Percentiles rank a stretch among this genome's conserved stretches.
Evolutionary conservation across 2,113 vertebrate genomes (phyloP).

Genomic region (Heterotilapia buettikoferi): DNA sequence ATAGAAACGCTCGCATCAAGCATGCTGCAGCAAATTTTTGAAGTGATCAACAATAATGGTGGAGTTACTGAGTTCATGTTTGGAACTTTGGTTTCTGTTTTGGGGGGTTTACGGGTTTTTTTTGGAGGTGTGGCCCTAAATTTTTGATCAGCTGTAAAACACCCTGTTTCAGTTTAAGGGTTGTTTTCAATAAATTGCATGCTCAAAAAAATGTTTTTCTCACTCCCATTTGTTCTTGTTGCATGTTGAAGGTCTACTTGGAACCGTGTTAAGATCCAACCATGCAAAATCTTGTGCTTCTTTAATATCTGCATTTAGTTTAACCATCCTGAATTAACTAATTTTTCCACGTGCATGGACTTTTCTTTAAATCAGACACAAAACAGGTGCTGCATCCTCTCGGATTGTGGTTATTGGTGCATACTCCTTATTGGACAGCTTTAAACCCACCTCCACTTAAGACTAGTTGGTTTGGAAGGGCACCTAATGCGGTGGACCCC

Average conservation of each 20-base stretch:
- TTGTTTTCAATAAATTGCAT: background rate
- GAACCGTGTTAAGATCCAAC: background rate
- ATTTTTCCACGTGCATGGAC: background rate
- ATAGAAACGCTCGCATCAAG: background rate
- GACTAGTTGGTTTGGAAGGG: background rate
- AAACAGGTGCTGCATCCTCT: background rate
- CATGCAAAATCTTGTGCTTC: background rate
- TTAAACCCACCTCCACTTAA: background rate
- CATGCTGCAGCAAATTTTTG: background rate
- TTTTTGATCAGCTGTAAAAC: background rate
- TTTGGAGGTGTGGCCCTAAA: background rate
- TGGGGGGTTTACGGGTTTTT: accelerated
- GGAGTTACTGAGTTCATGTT: background rate
- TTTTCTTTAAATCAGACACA: background rate
- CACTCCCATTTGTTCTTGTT: background rate
- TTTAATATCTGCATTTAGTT: background rate
- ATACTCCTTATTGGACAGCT: background rate
- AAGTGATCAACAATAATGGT: background rate
- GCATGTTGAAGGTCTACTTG: background rate
- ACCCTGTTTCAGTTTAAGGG: background rate
- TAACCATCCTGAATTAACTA: accelerated
- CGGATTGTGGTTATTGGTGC: background rate
- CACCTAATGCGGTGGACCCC: background rate
- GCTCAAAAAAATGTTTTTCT: background rate
- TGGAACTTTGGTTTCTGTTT: background rate